Evolutionary conservation across 2,113 vertebrate species (phyloP).

Genomic region (Hystrix brachyura): DNA sequence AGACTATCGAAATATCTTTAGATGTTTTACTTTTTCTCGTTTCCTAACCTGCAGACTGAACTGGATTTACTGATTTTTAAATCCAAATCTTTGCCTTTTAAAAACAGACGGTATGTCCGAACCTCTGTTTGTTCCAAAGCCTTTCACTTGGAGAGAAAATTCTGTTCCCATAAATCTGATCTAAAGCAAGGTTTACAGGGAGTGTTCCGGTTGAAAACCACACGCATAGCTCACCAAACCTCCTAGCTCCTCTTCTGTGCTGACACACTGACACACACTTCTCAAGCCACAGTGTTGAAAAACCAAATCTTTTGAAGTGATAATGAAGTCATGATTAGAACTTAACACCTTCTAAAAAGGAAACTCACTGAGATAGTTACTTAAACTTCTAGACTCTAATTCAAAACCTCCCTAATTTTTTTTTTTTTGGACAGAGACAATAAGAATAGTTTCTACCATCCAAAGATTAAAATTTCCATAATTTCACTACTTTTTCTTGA

Average conservation of each 20-base stretch:
- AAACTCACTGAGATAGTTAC: background rate
- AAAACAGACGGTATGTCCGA: background rate
- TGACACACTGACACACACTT: conserved; percentile 45
- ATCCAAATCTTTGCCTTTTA: conserved; percentile 34
- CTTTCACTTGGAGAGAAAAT: background rate
- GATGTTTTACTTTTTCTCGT: background rate
- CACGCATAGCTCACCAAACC: background rate
- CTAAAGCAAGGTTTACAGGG: background rate
- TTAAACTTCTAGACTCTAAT: conserved; percentile 22
- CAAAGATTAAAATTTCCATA: background rate
- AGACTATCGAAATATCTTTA: background rate
- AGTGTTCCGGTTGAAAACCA: conserved; percentile 19
- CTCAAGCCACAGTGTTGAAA: conserved; percentile 63
- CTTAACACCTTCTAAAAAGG: conserved; percentile 75
- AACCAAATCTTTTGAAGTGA: conserved; percentile 67
- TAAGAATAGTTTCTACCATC: background rate
- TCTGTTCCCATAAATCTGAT: background rate
- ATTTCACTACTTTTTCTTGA: background rate
- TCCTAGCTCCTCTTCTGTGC: background rate
- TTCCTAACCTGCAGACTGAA: background rate
- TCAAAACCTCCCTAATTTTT: background rate
- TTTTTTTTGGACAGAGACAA: background rate
- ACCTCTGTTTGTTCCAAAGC: background rate
- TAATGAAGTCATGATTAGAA: conserved; percentile 61
- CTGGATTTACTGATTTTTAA: conserved; percentile 30